A percentile compares a stretch with the other conserved stretches of the same genome.
Conservation (phyloP, 2,113 vertebrate genomes). For the Ginglymostoma cirratum region DNA sequence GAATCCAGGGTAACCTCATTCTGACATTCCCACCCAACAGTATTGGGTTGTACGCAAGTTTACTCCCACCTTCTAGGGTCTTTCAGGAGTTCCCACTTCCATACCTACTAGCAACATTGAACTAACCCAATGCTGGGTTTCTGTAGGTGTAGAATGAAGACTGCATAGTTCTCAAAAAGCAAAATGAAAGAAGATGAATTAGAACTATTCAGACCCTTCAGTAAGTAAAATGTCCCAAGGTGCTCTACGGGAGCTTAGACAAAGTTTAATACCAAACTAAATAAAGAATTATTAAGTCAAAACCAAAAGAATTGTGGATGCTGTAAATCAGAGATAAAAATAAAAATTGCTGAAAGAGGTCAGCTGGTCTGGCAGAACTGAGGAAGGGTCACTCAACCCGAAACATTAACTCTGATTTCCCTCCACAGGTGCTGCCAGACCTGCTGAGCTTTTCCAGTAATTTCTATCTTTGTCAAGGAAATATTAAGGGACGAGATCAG, state of each 20-base stretch:
- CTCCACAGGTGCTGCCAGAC: too few relatives aligned
- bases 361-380: too few relatives aligned
- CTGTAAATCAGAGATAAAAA: too few relatives aligned
- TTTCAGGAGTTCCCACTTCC: not conserved
- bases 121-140: not conserved
- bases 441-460: too few relatives aligned
- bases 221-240: not conserved
- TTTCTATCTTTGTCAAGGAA: not conserved
- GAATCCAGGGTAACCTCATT: not conserved
- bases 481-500: not conserved
- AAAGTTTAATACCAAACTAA: not conserved
- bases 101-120: not conserved
- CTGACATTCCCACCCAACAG: not conserved
- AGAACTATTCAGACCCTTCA: not conserved
- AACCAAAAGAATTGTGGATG: too few relatives aligned
- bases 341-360: too few relatives aligned
- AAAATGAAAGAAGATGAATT: not conserved
- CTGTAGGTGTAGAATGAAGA: not conserved
- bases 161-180: not conserved
- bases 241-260: not conserved
- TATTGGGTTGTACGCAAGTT: not conserved
- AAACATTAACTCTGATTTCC: too few relatives aligned
- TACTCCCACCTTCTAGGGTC: too few relatives aligned
- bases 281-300: not conserved
- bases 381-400: too few relatives aligned